Percentiles rank a stretch among this genome's conserved stretches.
Conservation (phyloP, 2,113 vertebrate genomes). For the Apodemus sylvaticus region DNA sequence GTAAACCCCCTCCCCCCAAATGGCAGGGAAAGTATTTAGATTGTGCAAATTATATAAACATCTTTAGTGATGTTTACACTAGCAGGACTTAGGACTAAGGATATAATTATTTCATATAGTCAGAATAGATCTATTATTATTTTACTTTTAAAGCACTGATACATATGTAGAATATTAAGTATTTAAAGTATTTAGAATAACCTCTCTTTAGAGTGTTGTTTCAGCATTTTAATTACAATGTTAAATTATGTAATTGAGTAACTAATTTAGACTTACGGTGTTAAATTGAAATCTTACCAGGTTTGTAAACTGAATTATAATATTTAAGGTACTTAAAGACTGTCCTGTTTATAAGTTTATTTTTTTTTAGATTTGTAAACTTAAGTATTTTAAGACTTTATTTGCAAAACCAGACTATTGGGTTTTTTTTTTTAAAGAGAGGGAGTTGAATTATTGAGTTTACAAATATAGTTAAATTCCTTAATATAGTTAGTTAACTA, state of each 20-base stretch:
- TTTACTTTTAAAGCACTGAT: slow-evolving; percentile 22
- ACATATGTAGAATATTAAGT: slow-evolving; percentile 13
- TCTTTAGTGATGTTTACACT: neutral
- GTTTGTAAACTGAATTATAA: slow-evolving; percentile 30
- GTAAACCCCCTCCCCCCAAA: neutral
- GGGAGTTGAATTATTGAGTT: slow-evolving; percentile 43
- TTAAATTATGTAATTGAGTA: slow-evolving; percentile 31
- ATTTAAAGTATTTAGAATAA: slow-evolving; percentile 14
- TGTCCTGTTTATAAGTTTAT: slow-evolving; percentile 8
- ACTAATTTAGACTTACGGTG: slow-evolving; percentile 50
- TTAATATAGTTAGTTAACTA: slow-evolving; percentile 38
- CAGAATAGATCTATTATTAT: neutral
- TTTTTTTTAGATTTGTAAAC: slow-evolving; percentile 44
- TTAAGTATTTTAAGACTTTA: slow-evolving; percentile 36
- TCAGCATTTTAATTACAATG: slow-evolving; percentile 32
- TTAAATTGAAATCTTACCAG: slow-evolving; percentile 46
- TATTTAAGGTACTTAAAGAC: neutral
- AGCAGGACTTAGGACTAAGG: neutral
- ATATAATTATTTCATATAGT: neutral
- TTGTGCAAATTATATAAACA: neutral
- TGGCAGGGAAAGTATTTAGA: neutral
- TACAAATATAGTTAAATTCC: slow-evolving; percentile 42
- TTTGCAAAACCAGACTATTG: slow-evolving; percentile 30
- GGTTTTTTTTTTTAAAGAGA: slow-evolving; percentile 35
- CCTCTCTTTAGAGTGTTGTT: neutral